Evolutionary conservation across 2,113 vertebrate species (phyloP).

Genomic region (Acanthisitta chloris): DNA sequence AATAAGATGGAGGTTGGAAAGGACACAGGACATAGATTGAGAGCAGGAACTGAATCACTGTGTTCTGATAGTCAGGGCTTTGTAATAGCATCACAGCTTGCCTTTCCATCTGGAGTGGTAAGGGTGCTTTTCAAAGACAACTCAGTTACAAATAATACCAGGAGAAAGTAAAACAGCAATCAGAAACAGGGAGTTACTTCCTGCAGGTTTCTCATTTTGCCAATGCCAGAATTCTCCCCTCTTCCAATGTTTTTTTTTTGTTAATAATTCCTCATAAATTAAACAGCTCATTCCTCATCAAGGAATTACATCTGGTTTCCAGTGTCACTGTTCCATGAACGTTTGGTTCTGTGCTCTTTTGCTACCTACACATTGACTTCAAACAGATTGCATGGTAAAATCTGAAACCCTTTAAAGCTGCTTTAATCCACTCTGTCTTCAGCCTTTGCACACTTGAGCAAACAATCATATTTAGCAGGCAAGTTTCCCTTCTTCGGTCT

Average conservation of each 20-base stretch:
- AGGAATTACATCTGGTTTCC: background rate
- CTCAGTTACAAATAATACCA: background rate
- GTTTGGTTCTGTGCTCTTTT: background rate
- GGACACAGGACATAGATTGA: background rate
- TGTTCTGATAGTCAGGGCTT: background rate
- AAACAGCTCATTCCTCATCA: background rate
- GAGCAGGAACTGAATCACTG: background rate
- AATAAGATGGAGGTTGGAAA: background rate
- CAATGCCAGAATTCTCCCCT: background rate
- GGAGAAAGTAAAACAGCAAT: background rate
- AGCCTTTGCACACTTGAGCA: background rate
- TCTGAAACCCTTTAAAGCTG: background rate
- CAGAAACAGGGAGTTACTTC: background rate
- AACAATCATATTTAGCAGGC: background rate
- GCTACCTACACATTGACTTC: background rate
- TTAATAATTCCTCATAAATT: background rate
- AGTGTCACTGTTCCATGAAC: background rate
- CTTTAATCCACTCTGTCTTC: background rate
- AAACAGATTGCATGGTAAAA: background rate
- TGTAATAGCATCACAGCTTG: conserved; percentile 5
- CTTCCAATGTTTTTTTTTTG: no score
- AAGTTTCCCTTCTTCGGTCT: background rate
- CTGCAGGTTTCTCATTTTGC: background rate
- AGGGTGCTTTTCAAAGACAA: background rate
- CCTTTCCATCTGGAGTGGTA: conserved; percentile 17